Evolutionary conservation across 2,888 invertebrate species (phyloP), one percentile per base, ranked within the genome.

Genomic region (Nomada ruficornis): DNA sequence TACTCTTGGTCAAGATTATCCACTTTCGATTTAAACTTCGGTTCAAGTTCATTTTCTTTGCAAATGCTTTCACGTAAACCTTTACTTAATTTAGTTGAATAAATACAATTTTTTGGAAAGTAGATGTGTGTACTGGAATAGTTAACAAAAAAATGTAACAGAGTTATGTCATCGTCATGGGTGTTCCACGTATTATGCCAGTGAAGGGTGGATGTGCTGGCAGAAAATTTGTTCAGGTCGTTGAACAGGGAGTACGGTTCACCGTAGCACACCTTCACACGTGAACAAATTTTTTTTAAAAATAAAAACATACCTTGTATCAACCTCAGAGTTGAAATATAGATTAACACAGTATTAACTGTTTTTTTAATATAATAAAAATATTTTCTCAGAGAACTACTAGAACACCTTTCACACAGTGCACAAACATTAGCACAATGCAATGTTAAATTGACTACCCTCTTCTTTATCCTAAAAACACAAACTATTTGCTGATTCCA

Each of bases 141-240:
- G 36, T 36, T 36, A 36, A 36, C 23, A 36, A 44, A 69, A 57
- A 57, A 11, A 68, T 23, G 42, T 55, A 55, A 76, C 42, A 20
- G 23, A 42, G 18, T 26, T 54, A 55, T 67, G 67, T 26, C 55
- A 29, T 71, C 71, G n/a, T 60, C 71, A 71, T 78, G 80, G 71
- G 71, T 78, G 78, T 80, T 26, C 67, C 13, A 36, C 13, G 67
- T 63, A 62, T 78, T 71, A 55, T 71, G 62, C 26, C 62, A 78
- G 67, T 57, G 42, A 54, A 44, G 62, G 55, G 47, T 63, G 36
- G 9, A 20, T 55, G 50, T 23, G 29, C 10, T 23, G 44, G 67
- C 50, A 67, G 54, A 60, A 60, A 72, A 78, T 72, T 68, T 71
- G n/a, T 68, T 63, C 80, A 50, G 57, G 13, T 42, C 15, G 57